Conservation (phyloP, 2,888 invertebrate species). For the Parapristionchus giblindavisi region DNA sequence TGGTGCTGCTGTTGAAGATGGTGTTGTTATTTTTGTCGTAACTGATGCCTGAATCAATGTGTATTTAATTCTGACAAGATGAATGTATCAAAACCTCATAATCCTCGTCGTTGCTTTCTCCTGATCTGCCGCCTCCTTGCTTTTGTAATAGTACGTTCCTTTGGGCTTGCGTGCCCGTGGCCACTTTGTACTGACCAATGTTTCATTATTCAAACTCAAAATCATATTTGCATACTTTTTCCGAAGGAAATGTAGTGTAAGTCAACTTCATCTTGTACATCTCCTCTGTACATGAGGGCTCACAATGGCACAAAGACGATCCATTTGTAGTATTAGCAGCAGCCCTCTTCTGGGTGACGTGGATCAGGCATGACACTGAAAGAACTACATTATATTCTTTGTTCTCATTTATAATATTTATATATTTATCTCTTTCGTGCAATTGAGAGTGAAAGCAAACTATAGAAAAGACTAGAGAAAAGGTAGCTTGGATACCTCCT, state of each 20-base stretch:
- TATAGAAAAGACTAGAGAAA: no score
- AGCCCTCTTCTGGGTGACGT: background rate
- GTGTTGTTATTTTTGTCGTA: background rate
- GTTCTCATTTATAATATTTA: background rate
- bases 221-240: background rate
- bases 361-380: slow-evolving; percentile 30
- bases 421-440: no score
- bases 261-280: slow-evolving; percentile 16
- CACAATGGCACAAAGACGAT: background rate
- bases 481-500: no score
- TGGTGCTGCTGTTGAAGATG: background rate
- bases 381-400: background rate
- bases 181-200: slow-evolving; percentile 34
- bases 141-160: background rate
- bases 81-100: slow-evolving; percentile 2
- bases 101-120: slow-evolving; percentile 8
- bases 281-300: background rate
- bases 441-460: no score
- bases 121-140: slow-evolving; percentile 8
- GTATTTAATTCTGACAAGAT: background rate
- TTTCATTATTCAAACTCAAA: no score
- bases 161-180: slow-evolving; percentile 24
- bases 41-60: background rate
- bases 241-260: slow-evolving; percentile 15
- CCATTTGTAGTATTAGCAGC: background rate